Base-by-base conservation (phyloP, 2,113 vertebrate genomes). In the Trichechus manatus region DNA sequence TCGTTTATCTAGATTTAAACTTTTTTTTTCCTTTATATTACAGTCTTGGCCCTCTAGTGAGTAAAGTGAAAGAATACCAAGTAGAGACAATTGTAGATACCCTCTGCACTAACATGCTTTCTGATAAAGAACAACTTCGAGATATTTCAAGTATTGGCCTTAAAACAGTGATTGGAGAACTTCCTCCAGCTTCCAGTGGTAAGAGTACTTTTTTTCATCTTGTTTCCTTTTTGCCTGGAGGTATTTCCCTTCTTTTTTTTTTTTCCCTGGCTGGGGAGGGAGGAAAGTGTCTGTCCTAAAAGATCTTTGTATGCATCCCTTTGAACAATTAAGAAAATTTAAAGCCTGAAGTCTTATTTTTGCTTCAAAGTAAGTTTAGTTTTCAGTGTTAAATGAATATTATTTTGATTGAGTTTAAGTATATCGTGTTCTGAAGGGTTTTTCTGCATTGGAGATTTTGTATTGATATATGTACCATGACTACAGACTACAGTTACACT, bases 71-170 rank as follows among this genome's bases (percentile, higher is more conserved):
- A 98, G 99, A 99, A 98, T 99, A 99, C 98, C 99, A 99, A 98
- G 99, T 99, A 97, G 99, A 99, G 98, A 99, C 99, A 8, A 99
- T 99, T 98, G 99, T 99, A 96, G 99, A 99, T 98, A 99, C 99
- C 1, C 99, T 99, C 95, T 99, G 99, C 98, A 99, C 99, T 97
- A 99, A 99, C 98, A 99, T 99, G 99, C 99, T 99, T 98, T 99
- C 99, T 44, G 99, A 99, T 98, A 99, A 99, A 98, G 99, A 99
- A 70, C 99, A 99, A 93, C 99, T 99, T 74, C 98, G 99, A 97
- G 99, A 99, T 98, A 99, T 99, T 98, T 99, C 99, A 91, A 99
- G 99, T 97, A 99, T 99, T 97, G 99, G 99, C 96, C 99, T 99
- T 97, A 99, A 99, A 98, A 99, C 99, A 39, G 99, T 99, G 82